Evolutionary conservation across 2,888 invertebrate species (phyloP).

Genomic region (Raillietiella orientalis): DNA sequence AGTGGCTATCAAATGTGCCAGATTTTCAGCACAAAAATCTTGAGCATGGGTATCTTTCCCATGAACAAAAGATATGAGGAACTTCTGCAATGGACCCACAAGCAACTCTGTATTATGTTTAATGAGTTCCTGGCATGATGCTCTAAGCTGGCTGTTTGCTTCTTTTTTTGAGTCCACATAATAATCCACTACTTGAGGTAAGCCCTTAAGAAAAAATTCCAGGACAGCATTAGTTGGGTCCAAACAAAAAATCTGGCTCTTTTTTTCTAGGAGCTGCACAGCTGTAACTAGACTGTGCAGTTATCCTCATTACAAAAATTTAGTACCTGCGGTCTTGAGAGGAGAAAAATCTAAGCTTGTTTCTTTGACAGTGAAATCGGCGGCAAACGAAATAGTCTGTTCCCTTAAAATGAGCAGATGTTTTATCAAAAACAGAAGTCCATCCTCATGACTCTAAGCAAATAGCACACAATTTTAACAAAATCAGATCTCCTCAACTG

Average conservation of each 20-base stretch:
- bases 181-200: slow-evolving; percentile 46
- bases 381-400: slow-evolving; percentile 92
- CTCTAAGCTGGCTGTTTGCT: slow-evolving; percentile 69
- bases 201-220: slow-evolving; percentile 69
- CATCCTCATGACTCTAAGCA: slow-evolving; percentile 41
- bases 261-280: slow-evolving; percentile 22
- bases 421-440: slow-evolving; percentile 85
- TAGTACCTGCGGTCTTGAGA: slow-evolving; percentile 41
- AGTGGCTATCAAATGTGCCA: too few relatives aligned
- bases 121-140: slow-evolving; percentile 61
- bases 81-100: slow-evolving; percentile 21
- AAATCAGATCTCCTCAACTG: slow-evolving; percentile 7
- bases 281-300: slow-evolving; percentile 21
- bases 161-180: slow-evolving; percentile 71
- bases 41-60: slow-evolving; percentile 24
- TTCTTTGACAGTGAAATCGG: slow-evolving; percentile 71
- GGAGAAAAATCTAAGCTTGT: slow-evolving; percentile 75
- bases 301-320: slow-evolving; percentile 7
- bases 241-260: slow-evolving; percentile 52
- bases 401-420: slow-evolving; percentile 83
- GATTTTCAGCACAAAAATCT: too few relatives aligned
- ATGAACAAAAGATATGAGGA: slow-evolving; percentile 26
- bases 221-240: slow-evolving; percentile 64
- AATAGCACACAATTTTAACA: slow-evolving; percentile 3
- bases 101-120: slow-evolving; percentile 36